A percentile compares a stretch with the other conserved stretches of the same genome.
phyloP scores from a whole-genome alignment of 1,140 invertebrate species.

The Centruroides sculpturatus region DNA sequence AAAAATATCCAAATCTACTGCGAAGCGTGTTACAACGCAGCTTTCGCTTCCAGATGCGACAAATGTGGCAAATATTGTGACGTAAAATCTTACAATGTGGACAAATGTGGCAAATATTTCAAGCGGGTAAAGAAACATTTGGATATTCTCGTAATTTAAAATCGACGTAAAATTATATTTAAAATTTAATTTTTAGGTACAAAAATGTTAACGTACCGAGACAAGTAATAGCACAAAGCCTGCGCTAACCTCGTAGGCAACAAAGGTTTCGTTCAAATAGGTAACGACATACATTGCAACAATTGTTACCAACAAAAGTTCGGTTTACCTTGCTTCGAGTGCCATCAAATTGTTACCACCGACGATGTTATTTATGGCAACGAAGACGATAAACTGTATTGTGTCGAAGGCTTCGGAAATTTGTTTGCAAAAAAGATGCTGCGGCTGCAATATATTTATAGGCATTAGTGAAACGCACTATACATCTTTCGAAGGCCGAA shows the following conservation, averaged over 20 bases:
- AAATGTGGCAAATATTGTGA: too few species aligned
- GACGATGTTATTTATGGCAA: constrained; percentile 99
- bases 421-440: constrained; percentile 97
- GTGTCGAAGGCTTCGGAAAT: constrained; percentile 95
- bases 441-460: constrained; percentile 57
- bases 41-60: constrained; percentile 97
- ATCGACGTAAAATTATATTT: too few species aligned
- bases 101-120: constrained; percentile 98
- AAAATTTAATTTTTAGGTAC: constrained; percentile 51
- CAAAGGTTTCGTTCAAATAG: constrained; percentile 96
- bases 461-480: constrained; percentile 96
- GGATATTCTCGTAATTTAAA: too few species aligned
- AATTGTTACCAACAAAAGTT: constrained; percentile 50
- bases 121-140: constrained; percentile 58
- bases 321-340: constrained; percentile 93
- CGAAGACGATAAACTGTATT: constrained; percentile 90
- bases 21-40: constrained; percentile 95
- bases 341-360: constrained; percentile 91
- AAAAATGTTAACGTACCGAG: constrained; percentile 99
- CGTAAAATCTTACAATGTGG: too few species aligned
- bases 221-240: constrained; percentile 65
- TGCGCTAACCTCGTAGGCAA: constrained; percentile 97
- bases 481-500: constrained; percentile 97
- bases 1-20: constrained; percentile 93
- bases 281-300: constrained; percentile 92